Evolutionary conservation across 2,113 vertebrate species (phyloP).

Genomic region (Dasyprocta punctata): DNA sequence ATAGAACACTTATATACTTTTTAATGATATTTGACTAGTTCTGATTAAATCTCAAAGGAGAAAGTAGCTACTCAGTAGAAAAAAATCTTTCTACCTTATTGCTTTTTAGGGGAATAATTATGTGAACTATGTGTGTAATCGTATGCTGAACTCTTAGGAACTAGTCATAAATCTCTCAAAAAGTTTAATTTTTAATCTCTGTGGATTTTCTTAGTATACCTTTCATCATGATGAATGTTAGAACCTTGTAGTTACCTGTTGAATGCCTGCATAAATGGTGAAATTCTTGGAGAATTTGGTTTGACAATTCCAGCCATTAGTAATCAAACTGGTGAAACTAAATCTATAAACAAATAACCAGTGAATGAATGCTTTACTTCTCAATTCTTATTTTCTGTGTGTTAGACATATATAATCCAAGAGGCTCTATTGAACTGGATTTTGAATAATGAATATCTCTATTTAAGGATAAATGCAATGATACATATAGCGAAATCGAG

Average conservation of each 20-base stretch:
- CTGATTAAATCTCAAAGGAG: neutral
- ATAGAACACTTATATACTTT: neutral
- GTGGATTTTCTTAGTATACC: neutral
- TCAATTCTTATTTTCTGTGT: neutral
- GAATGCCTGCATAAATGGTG: neutral
- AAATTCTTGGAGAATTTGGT: conserved; percentile 11
- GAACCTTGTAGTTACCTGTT: neutral
- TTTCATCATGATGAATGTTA: neutral
- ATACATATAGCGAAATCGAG: neutral
- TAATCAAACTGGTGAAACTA: neutral
- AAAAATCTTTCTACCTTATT: neutral
- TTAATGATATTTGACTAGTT: conserved; percentile 10
- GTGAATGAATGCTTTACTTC: neutral
- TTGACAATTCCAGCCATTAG: neutral
- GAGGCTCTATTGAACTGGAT: neutral
- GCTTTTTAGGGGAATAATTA: neutral
- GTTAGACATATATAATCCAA: neutral
- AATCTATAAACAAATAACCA: neutral
- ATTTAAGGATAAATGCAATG: neutral
- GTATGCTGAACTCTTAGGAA: neutral
- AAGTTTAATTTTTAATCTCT: conserved; percentile 3
- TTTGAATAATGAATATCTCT: neutral
- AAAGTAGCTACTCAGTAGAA: neutral
- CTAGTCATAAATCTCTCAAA: neutral
- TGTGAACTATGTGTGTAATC: neutral